Conservation (phyloP, 2,113 vertebrate genomes). For the Sigmodon hispidus region DNA sequence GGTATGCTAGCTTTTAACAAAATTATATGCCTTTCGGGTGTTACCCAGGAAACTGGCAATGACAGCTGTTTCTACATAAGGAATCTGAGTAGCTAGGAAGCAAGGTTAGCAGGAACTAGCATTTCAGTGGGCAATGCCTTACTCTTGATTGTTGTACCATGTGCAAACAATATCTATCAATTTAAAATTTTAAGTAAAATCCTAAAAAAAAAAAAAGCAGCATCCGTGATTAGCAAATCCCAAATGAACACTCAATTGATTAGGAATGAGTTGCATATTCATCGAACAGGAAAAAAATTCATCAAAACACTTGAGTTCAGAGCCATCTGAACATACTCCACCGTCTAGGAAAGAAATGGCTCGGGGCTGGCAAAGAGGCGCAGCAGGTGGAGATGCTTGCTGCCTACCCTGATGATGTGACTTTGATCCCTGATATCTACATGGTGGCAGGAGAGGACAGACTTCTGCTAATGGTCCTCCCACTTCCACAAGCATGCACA, state of each 20-base stretch:
- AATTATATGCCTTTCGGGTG: not conserved
- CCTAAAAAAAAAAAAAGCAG: not conserved
- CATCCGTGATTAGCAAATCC: not conserved
- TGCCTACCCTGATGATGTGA: not conserved
- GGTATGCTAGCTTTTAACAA: not conserved
- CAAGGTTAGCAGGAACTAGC: not conserved
- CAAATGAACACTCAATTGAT: not conserved
- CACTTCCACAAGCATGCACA: too few species aligned
- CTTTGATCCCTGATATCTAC: too few species aligned
- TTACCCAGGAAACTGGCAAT: not conserved
- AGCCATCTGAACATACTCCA: not conserved
- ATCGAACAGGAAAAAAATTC: not conserved
- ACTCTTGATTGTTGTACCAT: not conserved
- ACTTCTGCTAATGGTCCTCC: too few species aligned
- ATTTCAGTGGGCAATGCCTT: not conserved
- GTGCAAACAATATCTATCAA: not conserved
- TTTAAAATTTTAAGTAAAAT: not conserved
- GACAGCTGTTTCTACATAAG: not conserved
- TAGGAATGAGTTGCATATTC: not conserved
- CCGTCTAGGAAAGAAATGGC: not conserved
- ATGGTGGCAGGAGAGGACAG: not conserved
- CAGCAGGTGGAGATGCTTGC: not conserved
- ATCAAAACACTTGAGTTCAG: not conserved
- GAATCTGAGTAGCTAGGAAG: not conserved
- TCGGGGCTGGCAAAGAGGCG: not conserved